Evolutionary conservation across 2,797 vertebrate species (phyloP).

Genomic region (Aphelocoma californica): DNA sequence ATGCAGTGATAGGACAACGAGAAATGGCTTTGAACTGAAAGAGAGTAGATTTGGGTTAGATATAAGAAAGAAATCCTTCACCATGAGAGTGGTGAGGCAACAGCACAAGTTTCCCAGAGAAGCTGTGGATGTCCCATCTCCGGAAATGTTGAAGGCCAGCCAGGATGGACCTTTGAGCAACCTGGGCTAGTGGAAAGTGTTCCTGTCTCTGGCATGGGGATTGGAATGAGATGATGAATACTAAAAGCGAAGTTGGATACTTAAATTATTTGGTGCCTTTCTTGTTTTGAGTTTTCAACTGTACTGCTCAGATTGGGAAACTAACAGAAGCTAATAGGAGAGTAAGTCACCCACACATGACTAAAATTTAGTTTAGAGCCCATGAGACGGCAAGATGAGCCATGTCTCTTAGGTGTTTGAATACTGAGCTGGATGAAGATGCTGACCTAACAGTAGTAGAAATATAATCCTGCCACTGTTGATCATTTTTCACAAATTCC

Average conservation of each 20-base stretch:
- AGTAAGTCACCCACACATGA: neutral
- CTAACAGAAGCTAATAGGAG: neutral
- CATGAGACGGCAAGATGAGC: neutral
- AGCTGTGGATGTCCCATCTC: neutral
- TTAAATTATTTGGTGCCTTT: neutral
- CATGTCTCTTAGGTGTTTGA: neutral
- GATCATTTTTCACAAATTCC: conserved; percentile 51
- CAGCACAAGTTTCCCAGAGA: neutral
- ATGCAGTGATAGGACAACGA: neutral
- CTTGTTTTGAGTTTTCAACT: neutral
- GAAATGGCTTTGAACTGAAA: neutral
- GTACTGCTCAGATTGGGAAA: neutral
- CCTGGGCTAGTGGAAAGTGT: neutral
- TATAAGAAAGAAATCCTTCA: neutral
- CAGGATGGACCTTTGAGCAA: rapidly evolving
- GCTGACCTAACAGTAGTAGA: neutral
- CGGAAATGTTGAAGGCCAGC: neutral
- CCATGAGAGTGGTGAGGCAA: neutral
- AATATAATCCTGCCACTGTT: neutral
- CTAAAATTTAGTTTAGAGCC: neutral
- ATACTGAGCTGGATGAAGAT: neutral
- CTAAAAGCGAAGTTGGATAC: neutral
- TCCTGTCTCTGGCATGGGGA: rapidly evolving
- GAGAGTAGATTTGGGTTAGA: neutral
- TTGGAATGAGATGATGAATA: neutral